phyloP scores from a whole-genome alignment of 2,113 vertebrate genomes.

The Corythornis madagascariensis region DNA sequence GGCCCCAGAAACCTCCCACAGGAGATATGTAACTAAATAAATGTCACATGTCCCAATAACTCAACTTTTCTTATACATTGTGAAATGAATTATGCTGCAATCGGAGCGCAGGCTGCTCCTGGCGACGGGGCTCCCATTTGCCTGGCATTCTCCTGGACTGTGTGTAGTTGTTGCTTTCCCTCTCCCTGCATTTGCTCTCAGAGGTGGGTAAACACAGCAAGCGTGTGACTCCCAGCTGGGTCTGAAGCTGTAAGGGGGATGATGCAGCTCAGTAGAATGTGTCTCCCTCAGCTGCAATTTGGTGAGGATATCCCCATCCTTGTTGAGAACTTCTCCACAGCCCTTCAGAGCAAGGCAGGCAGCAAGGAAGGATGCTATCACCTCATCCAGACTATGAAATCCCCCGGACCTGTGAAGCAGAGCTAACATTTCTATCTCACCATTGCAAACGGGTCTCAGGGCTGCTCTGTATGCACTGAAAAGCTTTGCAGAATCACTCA shows the following conservation, averaged over 20 bases:
- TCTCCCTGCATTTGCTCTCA: background rate
- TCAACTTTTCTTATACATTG: slow-evolving; percentile 60
- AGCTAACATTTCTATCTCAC: background rate
- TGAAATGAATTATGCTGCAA: slow-evolving; percentile 39
- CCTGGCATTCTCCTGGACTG: background rate
- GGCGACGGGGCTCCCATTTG: background rate
- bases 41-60: slow-evolving; percentile 75
- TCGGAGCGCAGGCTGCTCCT: slow-evolving; percentile 8
- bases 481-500: fast-evolving
- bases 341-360: fast-evolving
- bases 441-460: fast-evolving
- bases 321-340: fast-evolving
- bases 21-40: slow-evolving; percentile 79
- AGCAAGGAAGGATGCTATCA: background rate
- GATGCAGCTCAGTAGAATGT: background rate
- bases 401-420: background rate
- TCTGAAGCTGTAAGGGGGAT: background rate
- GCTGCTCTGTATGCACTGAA: background rate
- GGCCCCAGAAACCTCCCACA: slow-evolving; percentile 70
- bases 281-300: background rate
- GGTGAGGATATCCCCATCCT: background rate
- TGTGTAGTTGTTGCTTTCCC: background rate
- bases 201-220: background rate
- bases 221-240: fast-evolving
- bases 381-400: background rate